Evolutionary conservation across 1,140 invertebrate species (phyloP).

Genomic region (Melanaphis sacchari): DNA sequence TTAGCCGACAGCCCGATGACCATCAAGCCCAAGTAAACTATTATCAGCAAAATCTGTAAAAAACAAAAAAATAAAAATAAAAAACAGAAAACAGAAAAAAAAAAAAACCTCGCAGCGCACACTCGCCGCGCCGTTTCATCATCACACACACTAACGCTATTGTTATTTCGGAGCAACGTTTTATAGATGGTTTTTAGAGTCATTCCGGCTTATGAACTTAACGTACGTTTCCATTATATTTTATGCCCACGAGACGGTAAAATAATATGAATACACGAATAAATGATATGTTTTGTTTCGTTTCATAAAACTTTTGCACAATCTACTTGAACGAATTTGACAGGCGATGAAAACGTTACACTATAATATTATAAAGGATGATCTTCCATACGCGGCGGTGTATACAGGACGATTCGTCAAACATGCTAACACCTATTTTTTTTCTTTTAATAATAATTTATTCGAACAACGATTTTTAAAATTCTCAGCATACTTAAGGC

Average conservation of each 20-base stretch:
- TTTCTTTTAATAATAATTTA: background rate
- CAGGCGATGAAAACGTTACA: background rate
- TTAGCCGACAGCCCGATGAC: constrained; percentile 64
- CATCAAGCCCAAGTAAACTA: constrained; percentile 64
- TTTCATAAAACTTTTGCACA: background rate
- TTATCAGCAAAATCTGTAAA: constrained; percentile 61
- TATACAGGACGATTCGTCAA: background rate
- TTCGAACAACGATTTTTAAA: background rate
- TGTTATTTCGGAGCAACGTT: background rate
- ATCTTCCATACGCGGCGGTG: background rate
- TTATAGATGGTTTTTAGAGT: background rate
- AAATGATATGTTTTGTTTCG: background rate
- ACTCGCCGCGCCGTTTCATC: background rate
- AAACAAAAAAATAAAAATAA: too few species aligned
- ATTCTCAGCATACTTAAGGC: background rate
- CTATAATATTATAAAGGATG: background rate
- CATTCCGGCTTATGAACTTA: background rate
- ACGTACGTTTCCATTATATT: background rate
- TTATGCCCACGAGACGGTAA: background rate
- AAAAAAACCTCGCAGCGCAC: background rate
- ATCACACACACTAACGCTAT: background rate
- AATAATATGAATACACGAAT: background rate
- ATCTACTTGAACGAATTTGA: background rate
- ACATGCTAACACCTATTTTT: background rate
- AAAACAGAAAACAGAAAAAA: too few species aligned